These are phyloP conservation scores for Drosophila auraria DNA, from an alignment of 1,140 invertebrate species.

Conservation along the genomic window DNA sequence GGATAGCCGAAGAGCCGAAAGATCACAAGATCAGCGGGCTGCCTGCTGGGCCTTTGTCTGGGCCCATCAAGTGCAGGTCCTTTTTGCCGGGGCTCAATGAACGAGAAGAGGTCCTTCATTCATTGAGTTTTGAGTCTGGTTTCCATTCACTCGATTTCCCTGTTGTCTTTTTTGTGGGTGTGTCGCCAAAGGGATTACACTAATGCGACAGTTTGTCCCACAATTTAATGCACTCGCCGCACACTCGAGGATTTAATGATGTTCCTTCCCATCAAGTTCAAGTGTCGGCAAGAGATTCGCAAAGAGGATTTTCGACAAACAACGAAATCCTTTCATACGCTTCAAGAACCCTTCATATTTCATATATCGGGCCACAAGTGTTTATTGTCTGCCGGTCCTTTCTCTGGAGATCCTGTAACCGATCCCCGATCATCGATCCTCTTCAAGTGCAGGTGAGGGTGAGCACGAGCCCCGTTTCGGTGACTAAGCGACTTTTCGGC, in stretches of 20 bases:
- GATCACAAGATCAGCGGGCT: constrained; percentile 33
- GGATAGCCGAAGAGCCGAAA: constrained; percentile 36
- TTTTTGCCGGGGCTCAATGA: constrained; percentile 44
- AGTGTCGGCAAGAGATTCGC: constrained; percentile 72
- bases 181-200: constrained; percentile 76
- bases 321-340: constrained; percentile 69
- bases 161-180: constrained; percentile 64
- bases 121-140: constrained; percentile 31
- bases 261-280: constrained; percentile 74
- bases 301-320: constrained; percentile 68
- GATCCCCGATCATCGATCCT: constrained; percentile 5
- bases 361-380: constrained; percentile 60
- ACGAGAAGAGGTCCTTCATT: constrained; percentile 57
- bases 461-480: constrained; percentile 65
- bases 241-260: constrained; percentile 77
- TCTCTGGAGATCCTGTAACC: constrained; percentile 14
- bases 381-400: constrained; percentile 52
- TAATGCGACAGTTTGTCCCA: constrained; percentile 73
- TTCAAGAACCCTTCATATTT: constrained; percentile 76
- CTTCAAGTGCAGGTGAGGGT: constrained; percentile 67
- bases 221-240: constrained; percentile 69
- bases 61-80: constrained; percentile 42
- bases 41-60: constrained; percentile 72
- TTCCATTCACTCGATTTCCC: constrained; percentile 35
- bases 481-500: constrained; percentile 60